These are phyloP conservation scores for Brachycybe producta DNA, from an alignment of 2,888 invertebrate genomes.

Conservation along the genomic window DNA sequence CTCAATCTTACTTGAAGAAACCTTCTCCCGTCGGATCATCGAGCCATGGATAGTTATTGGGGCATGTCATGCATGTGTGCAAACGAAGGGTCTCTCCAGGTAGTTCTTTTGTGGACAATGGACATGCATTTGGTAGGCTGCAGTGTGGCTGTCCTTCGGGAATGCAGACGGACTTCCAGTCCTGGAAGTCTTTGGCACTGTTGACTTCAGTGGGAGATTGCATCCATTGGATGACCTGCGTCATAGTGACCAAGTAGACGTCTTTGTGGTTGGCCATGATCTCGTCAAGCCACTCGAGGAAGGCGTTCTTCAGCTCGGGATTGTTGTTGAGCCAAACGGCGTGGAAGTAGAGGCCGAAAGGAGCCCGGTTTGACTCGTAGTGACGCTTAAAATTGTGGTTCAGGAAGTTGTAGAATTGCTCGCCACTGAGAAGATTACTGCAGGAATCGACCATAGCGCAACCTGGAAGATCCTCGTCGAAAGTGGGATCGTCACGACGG, in stretches of 20 bases:
- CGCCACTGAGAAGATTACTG: constrained; percentile 79
- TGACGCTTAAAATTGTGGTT: constrained; percentile 91
- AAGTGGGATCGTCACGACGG: constrained; percentile 82
- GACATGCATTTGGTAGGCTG: constrained; percentile 81
- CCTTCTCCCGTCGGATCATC: constrained; percentile 82
- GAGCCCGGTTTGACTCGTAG: constrained; percentile 83
- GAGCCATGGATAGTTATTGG: constrained; percentile 88
- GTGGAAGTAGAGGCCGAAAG: constrained; percentile 70
- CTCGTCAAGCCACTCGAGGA: constrained; percentile 85
- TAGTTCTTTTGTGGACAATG: constrained; percentile 79
- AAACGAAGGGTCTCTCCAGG: constrained; percentile 88
- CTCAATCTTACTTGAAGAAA: too few species aligned
- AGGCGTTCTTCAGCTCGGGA: constrained; percentile 78
- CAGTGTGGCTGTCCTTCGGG: constrained; percentile 72
- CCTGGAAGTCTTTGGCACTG: constrained; percentile 81
- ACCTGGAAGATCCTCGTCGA: constrained; percentile 80
- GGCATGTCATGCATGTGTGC: constrained; percentile 84
- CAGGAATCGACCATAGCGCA: constrained; percentile 91
- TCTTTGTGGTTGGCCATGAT: constrained; percentile 74
- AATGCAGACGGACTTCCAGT: constrained; percentile 57
- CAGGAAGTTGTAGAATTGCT: constrained; percentile 71
- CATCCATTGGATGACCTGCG: constrained; percentile 79
- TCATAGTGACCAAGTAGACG: constrained; percentile 83
- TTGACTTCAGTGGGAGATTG: constrained; percentile 73
- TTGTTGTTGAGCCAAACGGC: constrained; percentile 91